Evolutionary conservation across 2,888 invertebrate species (phyloP), one percentile per base, ranked within the genome.

Genomic region (Rhagophthalmus giganteus): DNA sequence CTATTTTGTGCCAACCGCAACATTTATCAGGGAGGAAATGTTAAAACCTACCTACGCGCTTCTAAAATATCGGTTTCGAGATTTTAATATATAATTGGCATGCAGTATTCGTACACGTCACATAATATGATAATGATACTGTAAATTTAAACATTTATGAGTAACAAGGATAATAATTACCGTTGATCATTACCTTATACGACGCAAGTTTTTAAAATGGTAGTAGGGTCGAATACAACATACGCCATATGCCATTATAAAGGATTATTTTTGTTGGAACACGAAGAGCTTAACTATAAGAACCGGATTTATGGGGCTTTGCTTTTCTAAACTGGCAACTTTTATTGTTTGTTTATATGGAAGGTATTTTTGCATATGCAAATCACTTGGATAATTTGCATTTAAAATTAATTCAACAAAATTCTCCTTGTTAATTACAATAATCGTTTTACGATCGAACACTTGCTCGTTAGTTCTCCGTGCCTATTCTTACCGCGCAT

Each of bases 91-190:
- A 24, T 45, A 45, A 45, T 45, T 35, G 45, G 37, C 27, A 27
- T 13, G 27, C 9, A 41, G 14, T 33, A 34, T 41, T 41, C 33
- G 33, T 41, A 33, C n/a, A 34, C 16, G 28, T 44, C 33, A 16
- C 44, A 30, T 35, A 27, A 28, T 45, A 45, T 37, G 37, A 45
- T 45, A 45, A 45, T 45, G 30, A 37, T 31, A 45, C 14, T 20
- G 45, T 37, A 45, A 39, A 47, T 39, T 39, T 28, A 39, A 31
- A 33, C 39, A 39, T 47, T 37, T 39, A 47, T 39, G 39, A 39
- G 33, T 38, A 46, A 46, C 37, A 45, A 31, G 35, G 11, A 37
- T 14, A 24, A 37, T 47, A 47, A 47, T 47, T 24, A 39, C n/a
- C 16, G 25, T 30, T 39, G 38, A 11, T 28, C 47, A 15, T 28